A percentile compares a stretch with the other conserved stretches of the same genome.
phyloP scores from a whole-genome alignment of 2,888 invertebrate genomes.

The Drosophila kokeensis region DNA sequence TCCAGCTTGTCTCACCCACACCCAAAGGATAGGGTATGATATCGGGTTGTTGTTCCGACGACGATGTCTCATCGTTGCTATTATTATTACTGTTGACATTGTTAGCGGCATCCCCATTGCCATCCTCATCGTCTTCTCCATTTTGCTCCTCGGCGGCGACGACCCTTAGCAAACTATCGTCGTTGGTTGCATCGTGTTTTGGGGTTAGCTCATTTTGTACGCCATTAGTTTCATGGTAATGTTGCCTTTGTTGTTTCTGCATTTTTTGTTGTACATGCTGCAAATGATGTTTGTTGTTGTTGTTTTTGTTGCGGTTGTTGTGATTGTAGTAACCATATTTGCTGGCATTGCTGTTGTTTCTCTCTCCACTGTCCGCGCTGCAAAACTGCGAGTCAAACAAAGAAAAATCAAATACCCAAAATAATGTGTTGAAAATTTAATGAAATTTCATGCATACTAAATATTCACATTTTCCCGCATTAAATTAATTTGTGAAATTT shows the following conservation, averaged over 20 bases:
- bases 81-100: constrained; percentile 37
- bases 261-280: constrained; percentile 34
- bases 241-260: constrained; percentile 27
- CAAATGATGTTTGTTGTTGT: constrained; percentile 43
- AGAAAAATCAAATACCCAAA: background rate
- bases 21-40: constrained; percentile 81
- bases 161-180: background rate
- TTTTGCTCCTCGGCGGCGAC: constrained; percentile 8
- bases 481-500: constrained; percentile 45
- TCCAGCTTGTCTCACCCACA: constrained; percentile 70
- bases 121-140: constrained; percentile 7
- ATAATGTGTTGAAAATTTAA: constrained; percentile 23
- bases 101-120: constrained; percentile 26
- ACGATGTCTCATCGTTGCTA: constrained; percentile 55
- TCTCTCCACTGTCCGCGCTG: constrained; percentile 34
- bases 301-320: constrained; percentile 28
- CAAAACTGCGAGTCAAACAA: constrained; percentile 51
- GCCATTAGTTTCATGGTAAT: constrained; percentile 51
- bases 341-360: constrained; percentile 25
- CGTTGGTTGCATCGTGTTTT: constrained; percentile 17
- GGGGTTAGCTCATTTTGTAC: constrained; percentile 53
- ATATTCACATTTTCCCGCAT: constrained; percentile 21
- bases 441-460: constrained; percentile 36
- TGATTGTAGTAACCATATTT: constrained; percentile 27
- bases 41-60: constrained; percentile 80